Conservation (phyloP, 2,113 vertebrate genomes). For the Dascyllus trimaculatus region DNA sequence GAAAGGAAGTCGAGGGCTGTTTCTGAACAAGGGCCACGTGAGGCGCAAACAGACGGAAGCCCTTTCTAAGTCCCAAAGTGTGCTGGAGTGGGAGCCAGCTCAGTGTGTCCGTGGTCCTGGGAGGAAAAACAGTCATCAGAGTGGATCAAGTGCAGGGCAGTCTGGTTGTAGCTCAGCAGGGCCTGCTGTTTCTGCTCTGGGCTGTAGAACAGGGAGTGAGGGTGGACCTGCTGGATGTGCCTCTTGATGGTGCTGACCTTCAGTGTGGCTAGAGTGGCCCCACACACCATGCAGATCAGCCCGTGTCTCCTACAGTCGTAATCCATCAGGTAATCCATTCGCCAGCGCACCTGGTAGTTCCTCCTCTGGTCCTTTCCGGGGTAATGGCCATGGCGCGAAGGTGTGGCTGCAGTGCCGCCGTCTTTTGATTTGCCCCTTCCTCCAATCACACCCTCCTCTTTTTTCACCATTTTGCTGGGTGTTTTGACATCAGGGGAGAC, state of each 20-base stretch:
- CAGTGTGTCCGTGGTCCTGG: constrained; percentile 72
- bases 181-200: constrained; percentile 87
- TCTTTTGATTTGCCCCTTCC: constrained; percentile 39
- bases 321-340: constrained; percentile 93
- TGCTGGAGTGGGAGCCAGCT: constrained; percentile 18
- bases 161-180: constrained; percentile 88
- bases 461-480: constrained; percentile 41
- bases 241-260: constrained; percentile 92
- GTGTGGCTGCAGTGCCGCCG: fast-evolving
- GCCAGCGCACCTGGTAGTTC: constrained; percentile 94
- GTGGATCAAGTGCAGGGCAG: constrained; percentile 81
- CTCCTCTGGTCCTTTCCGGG: constrained; percentile 90
- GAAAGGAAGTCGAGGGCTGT: constrained; percentile 9
- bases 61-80: constrained; percentile 68
- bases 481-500: constrained; percentile 11
- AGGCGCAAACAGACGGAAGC: constrained; percentile 31
- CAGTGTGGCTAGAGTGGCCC: constrained; percentile 87
- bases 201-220: constrained; percentile 89
- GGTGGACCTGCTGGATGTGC: constrained; percentile 92
- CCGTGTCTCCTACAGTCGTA: constrained; percentile 90
- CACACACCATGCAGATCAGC: constrained; percentile 90
- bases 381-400: constrained; percentile 79
- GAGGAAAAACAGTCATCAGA: constrained; percentile 83
- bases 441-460: constrained; percentile 47
- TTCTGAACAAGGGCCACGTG: constrained; percentile 48